Conservation (phyloP, 2,113 vertebrate species). For the Ictalurus furcatus region DNA sequence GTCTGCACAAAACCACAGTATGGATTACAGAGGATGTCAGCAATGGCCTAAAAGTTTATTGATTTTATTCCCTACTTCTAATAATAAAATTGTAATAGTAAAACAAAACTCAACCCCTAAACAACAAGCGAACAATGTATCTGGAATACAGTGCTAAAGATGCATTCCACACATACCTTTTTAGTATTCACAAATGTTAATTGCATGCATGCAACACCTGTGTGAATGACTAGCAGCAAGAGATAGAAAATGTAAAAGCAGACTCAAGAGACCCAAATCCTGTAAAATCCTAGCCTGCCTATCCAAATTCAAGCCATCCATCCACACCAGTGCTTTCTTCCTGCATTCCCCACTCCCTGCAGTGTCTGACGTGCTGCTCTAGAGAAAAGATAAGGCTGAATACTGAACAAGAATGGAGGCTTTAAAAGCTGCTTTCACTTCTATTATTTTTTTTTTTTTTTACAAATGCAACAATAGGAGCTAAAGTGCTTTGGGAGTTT, state of each 20-base stretch:
- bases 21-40: neutral
- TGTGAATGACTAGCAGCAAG: constrained; percentile 17
- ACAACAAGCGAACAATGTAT: neutral
- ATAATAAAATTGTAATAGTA: neutral
- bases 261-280: constrained; percentile 31
- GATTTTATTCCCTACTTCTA: neutral
- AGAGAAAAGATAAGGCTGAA: constrained; percentile 38
- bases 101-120: neutral
- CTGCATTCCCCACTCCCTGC: constrained; percentile 40
- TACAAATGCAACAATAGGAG: constrained; percentile 25
- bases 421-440: constrained; percentile 29
- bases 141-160: constrained; percentile 5
- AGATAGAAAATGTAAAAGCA: constrained; percentile 36
- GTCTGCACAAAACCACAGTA: neutral
- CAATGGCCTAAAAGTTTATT: neutral
- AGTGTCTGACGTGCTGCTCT: constrained; percentile 33
- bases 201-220: constrained; percentile 24
- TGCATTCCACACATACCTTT: neutral
- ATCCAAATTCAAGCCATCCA: constrained; percentile 40
- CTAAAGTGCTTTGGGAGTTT: constrained; percentile 39
- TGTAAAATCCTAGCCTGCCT: constrained; percentile 40
- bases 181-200: constrained; percentile 34
- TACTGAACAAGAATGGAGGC: constrained; percentile 30
- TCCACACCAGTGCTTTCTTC: constrained; percentile 42
- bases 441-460: neutral